Evolutionary conservation across 2,888 invertebrate genomes (phyloP).

Genomic region (Pristionchus mayeri): DNA sequence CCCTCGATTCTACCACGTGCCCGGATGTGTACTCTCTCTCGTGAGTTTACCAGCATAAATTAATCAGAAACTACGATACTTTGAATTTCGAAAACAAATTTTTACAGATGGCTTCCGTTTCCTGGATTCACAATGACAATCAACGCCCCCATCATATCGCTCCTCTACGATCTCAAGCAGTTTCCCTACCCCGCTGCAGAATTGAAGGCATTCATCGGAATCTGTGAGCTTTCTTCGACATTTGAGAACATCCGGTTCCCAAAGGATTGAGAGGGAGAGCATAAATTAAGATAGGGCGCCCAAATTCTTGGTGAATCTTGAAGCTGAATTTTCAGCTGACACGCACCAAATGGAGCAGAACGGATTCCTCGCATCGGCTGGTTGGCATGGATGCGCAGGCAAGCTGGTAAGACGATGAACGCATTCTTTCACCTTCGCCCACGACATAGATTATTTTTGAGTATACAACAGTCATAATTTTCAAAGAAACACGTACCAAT

Average conservation of each 20-base stretch:
- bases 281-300: too few species aligned
- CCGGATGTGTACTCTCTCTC: neutral
- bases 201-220: neutral
- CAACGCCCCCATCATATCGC: neutral
- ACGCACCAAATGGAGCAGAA: neutral
- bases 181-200: neutral
- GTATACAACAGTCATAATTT: too few species aligned
- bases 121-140: neutral
- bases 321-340: neutral
- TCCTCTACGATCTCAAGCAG: neutral
- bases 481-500: neutral
- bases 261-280: too few species aligned
- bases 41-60: neutral
- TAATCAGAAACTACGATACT: neutral
- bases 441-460: too few species aligned
- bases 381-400: constrained; percentile 7
- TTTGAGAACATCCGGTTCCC: too few species aligned
- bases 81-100: neutral
- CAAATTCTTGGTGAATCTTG: neutral
- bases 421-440: too few species aligned
- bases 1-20: neutral
- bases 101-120: neutral
- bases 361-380: neutral
- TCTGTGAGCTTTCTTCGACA: neutral
- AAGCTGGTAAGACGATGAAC: neutral